phyloP scores from a whole-genome alignment of 2,888 invertebrate genomes.

The Cheilosia impressa region DNA sequence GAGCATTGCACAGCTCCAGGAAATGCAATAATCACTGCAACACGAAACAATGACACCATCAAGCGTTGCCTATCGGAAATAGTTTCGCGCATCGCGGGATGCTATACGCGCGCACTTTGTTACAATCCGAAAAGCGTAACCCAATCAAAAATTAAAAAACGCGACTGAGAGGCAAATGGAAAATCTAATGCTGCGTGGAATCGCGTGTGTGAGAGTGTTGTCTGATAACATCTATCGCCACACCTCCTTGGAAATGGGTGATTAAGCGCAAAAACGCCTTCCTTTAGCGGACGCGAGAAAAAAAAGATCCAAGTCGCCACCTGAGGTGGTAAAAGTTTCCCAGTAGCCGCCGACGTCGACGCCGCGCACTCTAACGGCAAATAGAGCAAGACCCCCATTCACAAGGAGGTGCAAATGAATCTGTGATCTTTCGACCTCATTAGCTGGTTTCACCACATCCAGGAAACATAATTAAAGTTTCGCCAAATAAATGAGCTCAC shows the following conservation, averaged over 20 bases:
- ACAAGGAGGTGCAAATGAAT: conserved; percentile 68
- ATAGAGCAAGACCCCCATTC: conserved; percentile 32
- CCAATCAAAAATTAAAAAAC: conserved; percentile 65
- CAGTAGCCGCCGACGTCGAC: conserved; percentile 23
- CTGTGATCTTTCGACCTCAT: conserved; percentile 74
- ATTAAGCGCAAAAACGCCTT: conserved; percentile 65
- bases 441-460: conserved; percentile 71
- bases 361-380: conserved; percentile 4
- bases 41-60: conserved; percentile 40
- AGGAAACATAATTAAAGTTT: conserved; percentile 75
- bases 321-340: conserved; percentile 74
- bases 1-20: conserved; percentile 16
- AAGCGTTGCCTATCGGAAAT: conserved; percentile 60
- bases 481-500: conserved; percentile 66
- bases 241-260: conserved; percentile 55
- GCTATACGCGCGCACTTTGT: conserved; percentile 14
- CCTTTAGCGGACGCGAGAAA: conserved; percentile 24
- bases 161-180: conserved; percentile 26
- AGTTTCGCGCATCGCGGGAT: conserved; percentile 55
- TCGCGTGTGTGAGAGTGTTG: conserved; percentile 31
- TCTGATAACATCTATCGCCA: conserved; percentile 60
- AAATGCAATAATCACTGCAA: conserved; percentile 26
- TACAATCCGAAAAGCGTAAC: conserved; percentile 49
- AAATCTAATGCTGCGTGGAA: conserved; percentile 14
- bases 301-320: conserved; percentile 53